Evolutionary conservation across 2,113 vertebrate genomes (phyloP), one percentile per base, ranked within the genome.

Genomic region (Trinectes maculatus): DNA sequence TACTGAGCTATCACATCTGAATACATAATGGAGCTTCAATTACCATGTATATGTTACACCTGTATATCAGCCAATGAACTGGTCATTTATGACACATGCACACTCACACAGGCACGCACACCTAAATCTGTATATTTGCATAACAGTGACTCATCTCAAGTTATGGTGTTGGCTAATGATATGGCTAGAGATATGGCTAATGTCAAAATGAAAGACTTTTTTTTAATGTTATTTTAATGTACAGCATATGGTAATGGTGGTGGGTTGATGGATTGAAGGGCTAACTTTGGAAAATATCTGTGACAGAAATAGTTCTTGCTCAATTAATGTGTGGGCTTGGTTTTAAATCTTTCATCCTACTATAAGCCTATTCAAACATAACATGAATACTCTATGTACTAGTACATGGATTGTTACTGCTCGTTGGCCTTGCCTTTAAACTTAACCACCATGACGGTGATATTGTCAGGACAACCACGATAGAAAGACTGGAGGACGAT

Each of bases 381-480:
- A 56, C 72, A 74, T n/a, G 75, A 55, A 76, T 81, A 42, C n/a
- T 52, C 59, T 37, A 36, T 16, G 21, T 57, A 22, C n/a, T n/a
- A n/a, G 37, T 6, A 9, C 33, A 65, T 34, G 2, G 21, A 3
- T 1, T 11, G 33, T 65, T 91, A 96, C 91, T 96, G 91, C 80
- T 95, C 95, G 25, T 91, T 89, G 0, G 89, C 75, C 90, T 94
- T 98, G 91, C 89, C 95, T 91, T 95, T 96, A 83, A 99, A 98
- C 91, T 98, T 99, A 42, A 99, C 95, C 87, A 99, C 97, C 98
- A 99, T 99, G 68, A 99, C 98, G 0, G 98, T 99, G 85, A 99
- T 99, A 46, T 99, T 99, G 87, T 99, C 98, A 7, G 96, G 96
- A 74, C 97, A 99, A 21, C 98, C 98, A 5, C 97, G 93, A 87